These are phyloP conservation scores for Tachina lurida DNA, from an alignment of 2,888 invertebrate species.

Conservation along the genomic window DNA sequence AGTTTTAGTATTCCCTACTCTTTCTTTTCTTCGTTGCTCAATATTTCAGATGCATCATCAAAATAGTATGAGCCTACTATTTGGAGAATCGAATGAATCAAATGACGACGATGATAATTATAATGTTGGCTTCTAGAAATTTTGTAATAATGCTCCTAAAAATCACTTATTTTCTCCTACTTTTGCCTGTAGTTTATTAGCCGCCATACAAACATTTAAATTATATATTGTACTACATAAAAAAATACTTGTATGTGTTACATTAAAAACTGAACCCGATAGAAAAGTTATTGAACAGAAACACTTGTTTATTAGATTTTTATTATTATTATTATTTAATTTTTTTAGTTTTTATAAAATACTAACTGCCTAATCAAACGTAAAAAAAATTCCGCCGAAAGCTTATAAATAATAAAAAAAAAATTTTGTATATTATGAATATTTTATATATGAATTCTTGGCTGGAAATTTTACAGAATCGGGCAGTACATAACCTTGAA, in stretches of 20 bases:
- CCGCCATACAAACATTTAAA: conserved; percentile 16
- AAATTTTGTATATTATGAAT: too few species aligned
- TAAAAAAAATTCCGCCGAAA: too few species aligned
- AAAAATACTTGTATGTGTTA: conserved; percentile 32
- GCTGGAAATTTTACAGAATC: too few species aligned
- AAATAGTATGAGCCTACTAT: conserved; percentile 77
- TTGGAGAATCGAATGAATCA: conserved; percentile 78
- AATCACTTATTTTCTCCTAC: conserved; percentile 24
- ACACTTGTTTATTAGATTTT: conserved; percentile 15
- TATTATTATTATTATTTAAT: conserved; percentile 10
- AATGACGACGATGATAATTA: conserved; percentile 76
- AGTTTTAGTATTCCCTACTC: conserved; percentile 59
- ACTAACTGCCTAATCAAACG: too few species aligned
- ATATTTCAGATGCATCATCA: conserved; percentile 70
- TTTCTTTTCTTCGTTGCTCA: conserved; percentile 67
- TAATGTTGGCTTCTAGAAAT: conserved; percentile 69
- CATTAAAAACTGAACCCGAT: conserved; percentile 27
- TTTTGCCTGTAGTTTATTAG: conserved; percentile 54
- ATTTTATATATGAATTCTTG: too few species aligned
- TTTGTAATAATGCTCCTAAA: conserved; percentile 55
- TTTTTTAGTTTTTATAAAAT: conserved; percentile 28
- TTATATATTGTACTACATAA: conserved; percentile 38
- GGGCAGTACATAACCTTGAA: conserved; percentile 11
- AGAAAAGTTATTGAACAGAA: conserved; percentile 5
- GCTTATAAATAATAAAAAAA: too few species aligned